These are phyloP conservation scores for Odontothrips loti DNA, from an alignment of 2,888 invertebrate genomes.

Conservation along the genomic window DNA sequence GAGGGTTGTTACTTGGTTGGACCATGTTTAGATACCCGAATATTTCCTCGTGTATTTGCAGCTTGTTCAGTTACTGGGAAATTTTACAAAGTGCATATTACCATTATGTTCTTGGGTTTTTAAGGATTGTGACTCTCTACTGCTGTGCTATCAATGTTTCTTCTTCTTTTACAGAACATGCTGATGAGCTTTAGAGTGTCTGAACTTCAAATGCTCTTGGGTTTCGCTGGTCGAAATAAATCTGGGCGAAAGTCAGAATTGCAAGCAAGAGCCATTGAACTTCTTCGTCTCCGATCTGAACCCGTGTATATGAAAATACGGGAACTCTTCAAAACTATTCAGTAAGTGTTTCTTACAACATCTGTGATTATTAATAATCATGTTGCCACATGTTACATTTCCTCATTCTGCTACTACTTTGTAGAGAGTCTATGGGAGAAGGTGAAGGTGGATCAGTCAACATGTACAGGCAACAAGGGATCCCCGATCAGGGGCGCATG, in stretches of 20 bases:
- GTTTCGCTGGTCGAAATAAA: constrained; percentile 73
- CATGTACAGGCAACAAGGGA: neutral
- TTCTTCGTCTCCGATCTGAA: constrained; percentile 62
- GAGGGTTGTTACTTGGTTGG: no score
- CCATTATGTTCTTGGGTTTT: no score
- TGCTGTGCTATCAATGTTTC: neutral
- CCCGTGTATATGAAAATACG: constrained; percentile 59
- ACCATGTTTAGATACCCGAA: no score
- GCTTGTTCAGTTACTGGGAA: no score
- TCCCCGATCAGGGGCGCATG: neutral
- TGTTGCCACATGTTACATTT: neutral
- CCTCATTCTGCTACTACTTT: neutral
- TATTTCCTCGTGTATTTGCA: no score
- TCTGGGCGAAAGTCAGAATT: constrained; percentile 76
- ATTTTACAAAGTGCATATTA: no score
- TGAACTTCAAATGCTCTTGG: constrained; percentile 77
- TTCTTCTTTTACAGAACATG: constrained; percentile 46
- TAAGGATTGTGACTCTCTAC: no score
- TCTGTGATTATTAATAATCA: neutral
- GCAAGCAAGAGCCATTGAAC: constrained; percentile 66
- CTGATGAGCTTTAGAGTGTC: constrained; percentile 71
- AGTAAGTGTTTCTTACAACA: constrained; percentile 36
- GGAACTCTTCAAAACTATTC: constrained; percentile 59
- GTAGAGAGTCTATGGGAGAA: constrained; percentile 21
- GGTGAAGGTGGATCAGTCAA: neutral